Base-by-base conservation (phyloP, 2,797 vertebrate genomes). In the Hippopotamyrus pictus region DNA sequence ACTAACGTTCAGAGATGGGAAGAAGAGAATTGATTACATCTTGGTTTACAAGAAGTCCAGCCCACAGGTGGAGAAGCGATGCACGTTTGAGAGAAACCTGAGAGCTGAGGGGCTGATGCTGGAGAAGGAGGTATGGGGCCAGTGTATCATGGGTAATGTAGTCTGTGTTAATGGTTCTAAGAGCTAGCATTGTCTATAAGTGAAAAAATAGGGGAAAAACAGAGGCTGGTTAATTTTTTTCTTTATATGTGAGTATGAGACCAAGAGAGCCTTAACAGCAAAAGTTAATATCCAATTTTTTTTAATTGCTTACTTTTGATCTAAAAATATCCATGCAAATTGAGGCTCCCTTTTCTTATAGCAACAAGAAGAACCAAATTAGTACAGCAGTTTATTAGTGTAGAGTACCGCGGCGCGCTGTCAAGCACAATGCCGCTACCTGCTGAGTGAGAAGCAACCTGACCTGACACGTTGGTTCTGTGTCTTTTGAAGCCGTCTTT, bases 1-100 rank as follows among this genome's bases (percentile, higher is more conserved):
- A 1, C 96, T 99, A 29, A 96, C 97, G 91, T 99, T 99, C 94
- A 97, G 97, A 94, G 98, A 99, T 73, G 98, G 98, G 41, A 99
- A 98, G 94, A 99, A 98, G 83, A 95, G 98, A 9, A 98, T 99
- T 3, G 98, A 99, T 93, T 99, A 99, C 93, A 98, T 99, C 92
- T 94, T 99, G 95, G 99, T 99, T 87, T 99, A 99, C 92, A 98
- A 98, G 94, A 99, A 99, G 92, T 98, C 97, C 89, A 99, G 97
- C 91, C 97, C 94, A 50, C 98, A 99, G 92, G 97, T 99, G 92
- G 98, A 99, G 90, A 99, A 98, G 95, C 97, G 99, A 91, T 98
- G 97, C 92, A 99, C 98, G 0, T 99, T 99, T 94, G 98, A 99
- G 95, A 98, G 97, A 94, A 99, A 99, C 92, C 93, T 99, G 46